Base-by-base conservation (phyloP, 1,140 invertebrate species). In the Drosophila tsacasi region DNA sequence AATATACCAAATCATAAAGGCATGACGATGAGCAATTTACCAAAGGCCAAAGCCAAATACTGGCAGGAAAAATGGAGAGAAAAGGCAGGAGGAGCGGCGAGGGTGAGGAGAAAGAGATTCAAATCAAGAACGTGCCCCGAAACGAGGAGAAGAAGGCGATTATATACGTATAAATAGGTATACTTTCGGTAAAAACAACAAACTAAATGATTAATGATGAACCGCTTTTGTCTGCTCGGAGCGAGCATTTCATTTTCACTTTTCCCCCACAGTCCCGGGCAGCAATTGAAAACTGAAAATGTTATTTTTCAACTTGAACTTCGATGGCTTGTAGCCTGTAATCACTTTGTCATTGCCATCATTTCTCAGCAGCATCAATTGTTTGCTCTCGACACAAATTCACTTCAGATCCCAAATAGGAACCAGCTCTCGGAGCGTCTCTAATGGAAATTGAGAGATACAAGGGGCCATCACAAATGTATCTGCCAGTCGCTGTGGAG, bases 311-410 rank as follows among this genome's bases (percentile, higher is more conserved):
- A 76, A 83, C 50, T 81, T 76, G 85, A 84, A 83, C 85, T 89
- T 90, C 74, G 84, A 89, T 89, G 89, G 81, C 71, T 79, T 61
- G 69, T 58, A 69, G 57, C 27, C 15, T 47, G 83, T 90, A 89
- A 89, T 89, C 84, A 89, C 84, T 89, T 89, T 89, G 84, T 89
- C 84, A 89, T 89, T 89, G 84, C 84, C 84, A 89, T 87, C 84
- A 87, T 87, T 87, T 87, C 78, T 84, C 84, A 84, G 85, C 83
- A 80, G 85, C 83, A 77, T 83, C 83, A 82, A 86, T 84, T 84
- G 82, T 85, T 85, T 79, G 71, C 69, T 62, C 69, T 62, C 69
- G 63, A 69, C 80, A 87, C 69, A 89, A 80, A 87, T 83, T 89
- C 83, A 87, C 84, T 87, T 87, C 65, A 67, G 52, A 65, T 63